These are phyloP conservation scores for Uloborus diversus DNA, from an alignment of 1,140 invertebrate genomes.

Conservation along the genomic window DNA sequence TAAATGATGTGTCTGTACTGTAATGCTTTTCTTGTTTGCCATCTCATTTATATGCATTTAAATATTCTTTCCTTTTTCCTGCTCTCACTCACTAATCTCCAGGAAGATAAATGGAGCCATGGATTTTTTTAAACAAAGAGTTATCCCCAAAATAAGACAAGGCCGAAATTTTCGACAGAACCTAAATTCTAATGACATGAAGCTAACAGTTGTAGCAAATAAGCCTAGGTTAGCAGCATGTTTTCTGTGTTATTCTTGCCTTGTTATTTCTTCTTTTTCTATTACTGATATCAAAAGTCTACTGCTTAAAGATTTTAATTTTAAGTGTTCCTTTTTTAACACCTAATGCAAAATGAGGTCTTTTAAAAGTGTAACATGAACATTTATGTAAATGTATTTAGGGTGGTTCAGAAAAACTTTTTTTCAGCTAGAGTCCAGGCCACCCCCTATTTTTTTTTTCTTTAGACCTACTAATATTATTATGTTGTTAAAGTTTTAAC, in stretches of 20 bases:
- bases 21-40: background rate
- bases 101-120: slow-evolving; percentile 58
- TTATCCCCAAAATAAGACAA: slow-evolving; percentile 54
- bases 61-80: slow-evolving; percentile 11
- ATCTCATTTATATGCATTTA: background rate
- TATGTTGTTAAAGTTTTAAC: too few relatives aligned
- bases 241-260: background rate
- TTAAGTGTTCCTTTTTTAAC: too few relatives aligned
- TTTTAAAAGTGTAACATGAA: too few relatives aligned
- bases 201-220: slow-evolving; percentile 37
- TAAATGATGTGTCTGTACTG: too few relatives aligned
- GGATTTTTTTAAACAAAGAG: slow-evolving; percentile 51
- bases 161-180: slow-evolving; percentile 24
- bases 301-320: too few relatives aligned
- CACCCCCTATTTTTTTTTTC: too few relatives aligned
- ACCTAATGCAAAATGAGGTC: too few relatives aligned
- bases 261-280: slow-evolving; percentile 1
- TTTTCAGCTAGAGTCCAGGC: too few relatives aligned
- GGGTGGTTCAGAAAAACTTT: too few relatives aligned
- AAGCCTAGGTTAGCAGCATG: slow-evolving; percentile 41
- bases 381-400: too few relatives aligned
- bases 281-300: too few relatives aligned
- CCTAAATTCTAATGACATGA: background rate
- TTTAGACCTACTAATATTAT: too few relatives aligned
- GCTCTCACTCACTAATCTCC: background rate